phyloP scores from a whole-genome alignment of 2,797 vertebrate species.

The Arnoldichthys spilopterus region DNA sequence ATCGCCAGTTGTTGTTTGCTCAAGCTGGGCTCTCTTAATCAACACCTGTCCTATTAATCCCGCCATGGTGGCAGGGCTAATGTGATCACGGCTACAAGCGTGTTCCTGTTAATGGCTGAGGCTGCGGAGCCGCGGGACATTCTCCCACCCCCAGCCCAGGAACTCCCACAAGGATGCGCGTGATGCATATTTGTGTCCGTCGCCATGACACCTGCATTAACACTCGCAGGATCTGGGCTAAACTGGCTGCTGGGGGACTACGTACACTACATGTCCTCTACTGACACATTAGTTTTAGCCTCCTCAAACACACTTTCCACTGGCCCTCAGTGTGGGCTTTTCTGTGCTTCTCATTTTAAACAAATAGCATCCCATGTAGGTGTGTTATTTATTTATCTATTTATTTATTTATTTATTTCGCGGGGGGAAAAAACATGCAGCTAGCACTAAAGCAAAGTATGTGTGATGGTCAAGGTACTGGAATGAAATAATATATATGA shows the following conservation, averaged over 20 bases:
- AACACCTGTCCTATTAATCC: constrained; percentile 85
- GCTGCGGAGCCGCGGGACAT: constrained; percentile 69
- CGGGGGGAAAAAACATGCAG: background rate
- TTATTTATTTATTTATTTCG: background rate
- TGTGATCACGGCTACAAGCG: constrained; percentile 74
- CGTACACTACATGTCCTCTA: constrained; percentile 50
- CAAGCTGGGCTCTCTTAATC: constrained; percentile 80
- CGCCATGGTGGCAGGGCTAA: constrained; percentile 76
- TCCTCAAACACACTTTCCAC: constrained; percentile 43
- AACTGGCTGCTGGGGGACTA: constrained; percentile 68
- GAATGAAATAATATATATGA: background rate
- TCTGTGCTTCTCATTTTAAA: background rate
- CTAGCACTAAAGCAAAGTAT: background rate
- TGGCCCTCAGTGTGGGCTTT: constrained; percentile 35
- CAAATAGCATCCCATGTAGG: background rate
- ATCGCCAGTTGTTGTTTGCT: constrained; percentile 75
- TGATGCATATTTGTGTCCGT: constrained; percentile 76
- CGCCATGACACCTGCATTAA: constrained; percentile 77
- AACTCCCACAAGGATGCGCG: constrained; percentile 69
- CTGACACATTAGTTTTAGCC: constrained; percentile 42
- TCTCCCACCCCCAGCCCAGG: constrained; percentile 55
- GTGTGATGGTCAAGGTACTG: background rate
- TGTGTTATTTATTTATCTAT: background rate
- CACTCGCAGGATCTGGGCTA: constrained; percentile 78
- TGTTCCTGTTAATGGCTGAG: constrained; percentile 75